Percentiles rank a stretch among this genome's conserved stretches.
Evolutionary conservation across 1,140 invertebrate species (phyloP).

Genomic region (Sycophila sp.): DNA sequence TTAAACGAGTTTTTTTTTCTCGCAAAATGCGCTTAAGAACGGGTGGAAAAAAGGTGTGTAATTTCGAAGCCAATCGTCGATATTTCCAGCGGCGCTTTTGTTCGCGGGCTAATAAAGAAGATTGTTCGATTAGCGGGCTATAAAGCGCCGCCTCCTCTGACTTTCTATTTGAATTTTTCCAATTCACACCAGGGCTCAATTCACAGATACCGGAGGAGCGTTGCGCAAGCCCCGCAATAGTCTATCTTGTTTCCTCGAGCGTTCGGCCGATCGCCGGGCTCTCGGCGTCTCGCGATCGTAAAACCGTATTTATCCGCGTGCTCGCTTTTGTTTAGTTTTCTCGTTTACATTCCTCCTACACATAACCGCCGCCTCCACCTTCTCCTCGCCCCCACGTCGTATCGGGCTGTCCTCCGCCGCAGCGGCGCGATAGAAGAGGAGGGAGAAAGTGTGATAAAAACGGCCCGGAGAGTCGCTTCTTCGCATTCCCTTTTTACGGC

Average conservation of each 20-base stretch:
- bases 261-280: background rate
- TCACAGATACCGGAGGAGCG: too few relatives aligned
- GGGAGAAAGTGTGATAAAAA: constrained; percentile 22
- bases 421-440: background rate
- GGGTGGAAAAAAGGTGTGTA: too few relatives aligned
- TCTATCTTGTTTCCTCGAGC: constrained; percentile 32
- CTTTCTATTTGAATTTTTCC: constrained; percentile 22
- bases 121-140: background rate
- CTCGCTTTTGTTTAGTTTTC: constrained; percentile 53
- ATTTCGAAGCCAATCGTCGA: too few relatives aligned
- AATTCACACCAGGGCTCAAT: background rate
- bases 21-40: too few relatives aligned
- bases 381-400: background rate
- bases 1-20: too few relatives aligned
- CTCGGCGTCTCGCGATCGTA: constrained; percentile 45
- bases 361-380: constrained; percentile 2
- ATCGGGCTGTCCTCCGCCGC: constrained; percentile 13
- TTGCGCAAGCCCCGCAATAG: constrained; percentile 27
- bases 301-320: constrained; percentile 51
- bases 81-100: too few relatives aligned
- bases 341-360: constrained; percentile 44
- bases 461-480: constrained; percentile 27
- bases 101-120: too few relatives aligned
- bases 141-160: background rate
- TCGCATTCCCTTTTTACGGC: constrained; percentile 52